A percentile compares a stretch with the other conserved stretches of the same genome.
Conservation (phyloP, 2,113 vertebrate genomes). For the Apteryx owenii region DNA sequence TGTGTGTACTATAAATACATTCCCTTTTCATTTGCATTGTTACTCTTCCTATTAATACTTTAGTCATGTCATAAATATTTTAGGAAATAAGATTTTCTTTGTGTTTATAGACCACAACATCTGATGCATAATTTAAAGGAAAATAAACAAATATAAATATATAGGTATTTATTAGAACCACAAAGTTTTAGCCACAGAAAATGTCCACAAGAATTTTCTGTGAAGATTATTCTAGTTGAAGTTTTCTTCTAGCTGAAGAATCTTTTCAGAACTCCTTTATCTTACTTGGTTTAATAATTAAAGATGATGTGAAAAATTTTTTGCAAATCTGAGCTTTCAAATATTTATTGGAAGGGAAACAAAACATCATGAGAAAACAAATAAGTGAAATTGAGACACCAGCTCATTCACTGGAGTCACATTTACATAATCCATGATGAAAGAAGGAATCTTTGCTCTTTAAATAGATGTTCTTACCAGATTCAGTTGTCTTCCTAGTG, state of each 20-base stretch:
- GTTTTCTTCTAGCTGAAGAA: neutral
- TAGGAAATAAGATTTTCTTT: conserved; percentile 38
- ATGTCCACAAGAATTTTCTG: neutral
- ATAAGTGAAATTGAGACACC: neutral
- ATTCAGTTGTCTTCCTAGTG: neutral
- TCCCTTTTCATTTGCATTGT: conserved; percentile 39
- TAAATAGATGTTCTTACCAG: neutral
- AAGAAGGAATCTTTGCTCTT: neutral
- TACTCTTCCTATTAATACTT: conserved; percentile 41
- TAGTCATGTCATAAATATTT: conserved; percentile 40
- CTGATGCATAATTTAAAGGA: conserved; percentile 33
- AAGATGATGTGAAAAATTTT: neutral
- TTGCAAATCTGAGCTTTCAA: neutral
- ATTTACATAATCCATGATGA: neutral
- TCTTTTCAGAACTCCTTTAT: neutral
- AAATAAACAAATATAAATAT: neutral
- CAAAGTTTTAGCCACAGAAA: neutral
- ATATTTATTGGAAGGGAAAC: conserved; percentile 13
- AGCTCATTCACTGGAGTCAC: neutral
- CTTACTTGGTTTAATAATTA: neutral
- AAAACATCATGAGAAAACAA: neutral
- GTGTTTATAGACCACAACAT: neutral
- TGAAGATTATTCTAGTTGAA: neutral
- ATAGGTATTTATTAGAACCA: neutral
- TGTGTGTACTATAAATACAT: neutral